Evolutionary conservation across 53 echinoderm and acorn worm genomes (phyloP), one percentile per base, ranked within the genome.

Genomic region (Hippasteria phrygiana): DNA sequence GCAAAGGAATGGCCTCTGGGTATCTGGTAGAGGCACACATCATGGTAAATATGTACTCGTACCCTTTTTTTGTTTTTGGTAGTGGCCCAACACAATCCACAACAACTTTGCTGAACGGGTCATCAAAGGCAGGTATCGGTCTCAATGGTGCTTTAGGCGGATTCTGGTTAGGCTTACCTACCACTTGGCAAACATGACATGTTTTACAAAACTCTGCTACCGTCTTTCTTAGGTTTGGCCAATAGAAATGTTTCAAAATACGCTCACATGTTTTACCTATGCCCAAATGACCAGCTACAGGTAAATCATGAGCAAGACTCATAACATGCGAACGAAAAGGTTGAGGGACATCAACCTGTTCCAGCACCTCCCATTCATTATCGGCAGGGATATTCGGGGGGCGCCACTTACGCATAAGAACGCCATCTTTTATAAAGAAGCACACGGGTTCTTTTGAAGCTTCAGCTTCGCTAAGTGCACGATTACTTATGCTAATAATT

Each of bases 381-480:
- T 91, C 84, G n/a, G 90, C 93, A 28, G 83, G 77, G n/a, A 88
- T 66, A 54, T 95, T 67, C 69, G 95, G 87, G 13, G 91, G 92
- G 24, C 87, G 73, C 85, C 87, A 95, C 51, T 95, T 93, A 77
- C 91, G 78, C 95, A 93, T 95, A 3, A 93, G 83, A 28, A 95
- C 88, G 17, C 71, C 93, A 81, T 59, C 80, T 33, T 81, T 80
- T 24, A 69, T 72, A 1, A 80, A 55, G 16, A 54, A 22, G 26
- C 80, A 80, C 24, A 71, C 70, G 4, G 81, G 90, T 55, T 47
- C 67, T 16, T 66, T 66, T 3, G 5, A 32, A 4, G 67, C 29
- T 66, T 33, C 67, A 4, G 16, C 67, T 34, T 66, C 67, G 29
- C 35, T 66, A 14, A 66, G 34, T 66, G 67, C 33, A 5, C 16